Evolutionary conservation across 2,888 invertebrate genomes (phyloP), one percentile per base, ranked within the genome.

Genomic region (Andrena haemorrhoa): DNA sequence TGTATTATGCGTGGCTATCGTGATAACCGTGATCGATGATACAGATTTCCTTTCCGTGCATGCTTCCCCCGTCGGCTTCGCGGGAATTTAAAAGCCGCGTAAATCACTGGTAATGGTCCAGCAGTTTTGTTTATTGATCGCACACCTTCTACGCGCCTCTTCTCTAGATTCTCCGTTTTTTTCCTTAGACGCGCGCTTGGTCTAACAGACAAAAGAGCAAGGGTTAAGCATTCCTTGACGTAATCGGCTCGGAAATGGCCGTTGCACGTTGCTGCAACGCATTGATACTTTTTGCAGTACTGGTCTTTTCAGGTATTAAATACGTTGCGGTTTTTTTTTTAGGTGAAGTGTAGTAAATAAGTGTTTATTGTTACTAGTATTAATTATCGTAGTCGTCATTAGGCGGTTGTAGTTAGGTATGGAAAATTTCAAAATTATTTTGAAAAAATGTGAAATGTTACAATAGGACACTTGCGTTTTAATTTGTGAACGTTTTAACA

Each of bases 161-260:
- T 41, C 26, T 20, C 23, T 12, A 23, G 23, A 20, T 56, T 31
- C 10, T 2, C 23, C 2, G 29, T 1, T 56, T 31, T 47, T 29
- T 31, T n/a, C 10, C 16, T 58, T 41, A 51, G 31, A 31, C 20
- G 66, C 35, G 74, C 66, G 58, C 71, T 77, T 74, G 77, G 74
- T 77, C 63, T 75, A 58, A 47, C 70, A 2, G 53, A 56, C 35
- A 49, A 66, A 64, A 35, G 63, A 74, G 74, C 76, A 70, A 75
- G 75, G 63, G 74, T 75, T 75, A 75, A 83, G 81, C 80, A 87
- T 82, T 86, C 82, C 83, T 33, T 63, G 75, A 76, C 79, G 70
- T 78, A 87, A 86, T 78, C 79, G 75, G 76, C 82, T 84, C 76
- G 83, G 81, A 83, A 87, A 86, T 66, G 79, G 83, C 79, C 84